Evolutionary conservation across 2,113 vertebrate genomes (phyloP), one percentile per base, ranked within the genome.

Genomic region (Asarcornis scutulata): DNA sequence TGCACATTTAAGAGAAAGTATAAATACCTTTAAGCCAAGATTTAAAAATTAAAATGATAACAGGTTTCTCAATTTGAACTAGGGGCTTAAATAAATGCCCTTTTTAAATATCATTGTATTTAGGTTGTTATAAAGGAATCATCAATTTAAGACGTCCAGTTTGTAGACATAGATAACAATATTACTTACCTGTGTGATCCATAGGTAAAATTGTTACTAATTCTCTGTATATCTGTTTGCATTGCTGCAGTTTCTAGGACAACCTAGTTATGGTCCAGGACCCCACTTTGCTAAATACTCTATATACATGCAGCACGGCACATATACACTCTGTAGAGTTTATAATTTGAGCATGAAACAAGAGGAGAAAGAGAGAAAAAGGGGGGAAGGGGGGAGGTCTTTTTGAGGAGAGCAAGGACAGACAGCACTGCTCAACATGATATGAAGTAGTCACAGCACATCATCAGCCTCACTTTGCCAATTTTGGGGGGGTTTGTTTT

Each of bases 401-500:
- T 46, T 38, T 38, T 31, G 25, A 77, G 77, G 38, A 92, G 83
- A 42, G 31, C n/a, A 17, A 23, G 56, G 34, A 60, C 83, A 42
- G 77, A 55, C 60, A 89, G 62, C 62, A 10, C 52, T 42, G 31
- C 63, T 89, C 60, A 34, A 25, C 3, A 0, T 11, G 20, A 86
- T 58, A 13, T 23, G 66, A 88, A 90, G 92, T 63, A 85, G 48
- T 50, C 71, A 50, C 2, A 88, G 86, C 52, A 75, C 56, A 84
- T 31, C 73, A 91, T 66, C 89, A 93, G 74, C 83, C 42, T 95
- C 40, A 38, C 88, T 93, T 81, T 44, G 46, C 73, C 80, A 53
- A 0, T 91, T 95, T 94, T 60, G 59, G 73, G 79, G 79, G 83
- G 52, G 11, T 29, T 86, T 97, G 93, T 91, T 95, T 97, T 91